These are phyloP conservation scores for Sphyrna mokarran DNA, from an alignment of 2,113 vertebrate species.

Conservation along the genomic window DNA sequence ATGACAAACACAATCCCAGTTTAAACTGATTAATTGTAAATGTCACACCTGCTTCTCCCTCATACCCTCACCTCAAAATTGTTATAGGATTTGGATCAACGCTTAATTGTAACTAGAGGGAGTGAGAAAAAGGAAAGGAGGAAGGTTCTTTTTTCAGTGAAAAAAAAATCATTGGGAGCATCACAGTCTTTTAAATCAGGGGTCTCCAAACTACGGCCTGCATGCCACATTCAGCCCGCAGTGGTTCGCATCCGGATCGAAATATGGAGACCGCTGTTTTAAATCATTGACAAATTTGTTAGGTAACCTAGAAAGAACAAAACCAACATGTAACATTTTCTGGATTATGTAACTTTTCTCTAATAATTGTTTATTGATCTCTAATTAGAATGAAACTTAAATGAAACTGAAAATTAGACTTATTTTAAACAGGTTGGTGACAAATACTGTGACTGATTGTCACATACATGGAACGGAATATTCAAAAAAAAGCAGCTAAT, in stretches of 20 bases:
- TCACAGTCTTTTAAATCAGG: background rate
- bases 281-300: background rate
- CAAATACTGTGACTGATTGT: background rate
- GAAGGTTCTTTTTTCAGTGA: background rate
- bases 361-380: background rate
- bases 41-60: background rate
- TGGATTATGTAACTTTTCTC: background rate
- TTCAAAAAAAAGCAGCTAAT: background rate
- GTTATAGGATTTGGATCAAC: background rate
- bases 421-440: background rate
- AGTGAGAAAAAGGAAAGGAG: background rate
- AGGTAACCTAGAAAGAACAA: background rate
- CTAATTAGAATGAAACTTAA: background rate
- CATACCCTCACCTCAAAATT: background rate
- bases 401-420: background rate
- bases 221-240: too few species aligned
- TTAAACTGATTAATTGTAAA: background rate
- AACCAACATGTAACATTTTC: background rate
- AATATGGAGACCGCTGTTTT: background rate
- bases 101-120: background rate
- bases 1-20: background rate
- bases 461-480: background rate
- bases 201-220: too few species aligned
- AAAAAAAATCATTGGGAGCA: background rate
- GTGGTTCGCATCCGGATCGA: too few species aligned